Percentiles rank a stretch among this genome's conserved stretches.
These are phyloP conservation scores for Paracyclopina nana DNA, from an alignment of 1,140 invertebrate species.

Conservation along the genomic window DNA sequence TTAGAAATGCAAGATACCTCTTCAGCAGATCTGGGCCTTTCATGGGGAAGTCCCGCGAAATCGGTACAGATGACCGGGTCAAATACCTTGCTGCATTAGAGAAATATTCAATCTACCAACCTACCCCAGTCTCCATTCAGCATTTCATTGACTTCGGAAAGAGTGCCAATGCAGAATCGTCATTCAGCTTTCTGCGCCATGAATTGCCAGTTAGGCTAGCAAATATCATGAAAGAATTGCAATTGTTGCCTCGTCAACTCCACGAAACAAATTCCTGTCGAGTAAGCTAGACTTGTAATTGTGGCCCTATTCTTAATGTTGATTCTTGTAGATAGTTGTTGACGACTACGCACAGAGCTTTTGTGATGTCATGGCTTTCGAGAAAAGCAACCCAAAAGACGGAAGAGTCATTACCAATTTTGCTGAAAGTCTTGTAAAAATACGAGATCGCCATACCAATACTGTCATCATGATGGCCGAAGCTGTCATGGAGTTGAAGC, in stretches of 20 bases:
- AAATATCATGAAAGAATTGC: slow-evolving; percentile 97
- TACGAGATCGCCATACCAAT: slow-evolving; percentile 84
- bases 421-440: slow-evolving; percentile 62
- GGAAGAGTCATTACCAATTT: slow-evolving; percentile 32
- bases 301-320: slow-evolving; percentile 17
- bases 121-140: neutral
- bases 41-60: too few relatives aligned
- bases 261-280: slow-evolving; percentile 68
- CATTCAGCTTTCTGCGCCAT: slow-evolving; percentile 61
- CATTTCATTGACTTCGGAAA: slow-evolving; percentile 11
- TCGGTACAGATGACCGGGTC: too few relatives aligned
- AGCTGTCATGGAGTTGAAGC: slow-evolving; percentile 86
- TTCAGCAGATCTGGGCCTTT: too few relatives aligned
- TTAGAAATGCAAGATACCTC: too few relatives aligned
- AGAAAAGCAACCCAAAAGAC: slow-evolving; percentile 33
- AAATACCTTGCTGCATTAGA: too few relatives aligned
- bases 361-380: slow-evolving; percentile 76
- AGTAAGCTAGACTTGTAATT: slow-evolving; percentile 39
- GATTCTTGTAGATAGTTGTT: slow-evolving; percentile 27
- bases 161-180: slow-evolving; percentile 68
- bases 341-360: slow-evolving; percentile 81
- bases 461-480: slow-evolving; percentile 98
- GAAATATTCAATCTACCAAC: slow-evolving; percentile 4
- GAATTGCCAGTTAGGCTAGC: slow-evolving; percentile 84
- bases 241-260: slow-evolving; percentile 68